Base-by-base conservation (phyloP, 2,888 invertebrate species). In the Kryphioiulus occultus region DNA sequence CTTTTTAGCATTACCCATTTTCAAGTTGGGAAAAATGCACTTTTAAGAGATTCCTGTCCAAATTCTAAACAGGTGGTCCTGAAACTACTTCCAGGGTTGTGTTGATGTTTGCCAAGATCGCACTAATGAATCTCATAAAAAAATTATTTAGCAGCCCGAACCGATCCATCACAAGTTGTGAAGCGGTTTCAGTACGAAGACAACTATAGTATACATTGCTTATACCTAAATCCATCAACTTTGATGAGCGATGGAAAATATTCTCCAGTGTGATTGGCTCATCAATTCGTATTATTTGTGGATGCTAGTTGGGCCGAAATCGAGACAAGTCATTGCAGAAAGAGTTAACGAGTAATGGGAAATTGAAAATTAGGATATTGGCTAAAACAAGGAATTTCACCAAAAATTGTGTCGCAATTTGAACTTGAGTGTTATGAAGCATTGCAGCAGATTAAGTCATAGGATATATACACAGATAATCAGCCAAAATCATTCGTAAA, bases 191-290 rank as follows among this genome's bases (percentile, higher is more conserved):
- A n/a, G n/a, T n/a, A n/a, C n/a, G n/a, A n/a, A n/a, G n/a, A n/a
- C n/a, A n/a, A n/a, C n/a, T n/a, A n/a, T n/a, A n/a, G n/a, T n/a
- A n/a, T n/a, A n/a, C n/a, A 44, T 10, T 53, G n/a, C 53, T 12
- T 53, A n/a, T n/a, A n/a, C 19, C 53, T 19, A 12, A n/a, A 53
- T 19, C 53, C 53, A 53, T 53, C 53, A 53, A 19, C 19, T 17
- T 53, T n/a, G 53, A 53, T 53, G 53, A 53, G 53, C 53, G 53
- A 53, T 53, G 53, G 53, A 53, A n/a, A 53, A 53, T 53, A n/a
- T 17, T 17, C 53, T n/a, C 19, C 7, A n/a, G 53, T 53, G 53
- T 53, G 53, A 53, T 53, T 53, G 53, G 53, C 5, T 53, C 53
- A 53, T 17, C 53, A 53, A 53, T 53, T 53, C n/a, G 4, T 53